phyloP scores from a whole-genome alignment of 2,888 invertebrate genomes.

The Yponomeuta plumbellus region DNA sequence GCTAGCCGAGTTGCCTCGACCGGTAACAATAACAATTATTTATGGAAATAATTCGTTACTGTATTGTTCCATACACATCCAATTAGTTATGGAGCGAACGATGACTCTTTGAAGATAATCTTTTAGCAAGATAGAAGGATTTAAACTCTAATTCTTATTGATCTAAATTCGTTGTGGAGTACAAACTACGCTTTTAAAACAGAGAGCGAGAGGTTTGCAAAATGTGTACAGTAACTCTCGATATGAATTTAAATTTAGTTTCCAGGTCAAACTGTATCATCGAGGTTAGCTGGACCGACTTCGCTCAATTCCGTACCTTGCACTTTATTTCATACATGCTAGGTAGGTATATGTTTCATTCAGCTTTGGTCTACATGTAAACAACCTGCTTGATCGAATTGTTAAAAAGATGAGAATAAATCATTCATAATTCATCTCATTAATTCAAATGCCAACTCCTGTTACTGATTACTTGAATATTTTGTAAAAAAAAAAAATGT shows the following conservation, averaged over 20 bases:
- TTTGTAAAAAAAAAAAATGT: no score
- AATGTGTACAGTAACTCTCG: background rate
- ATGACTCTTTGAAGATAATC: background rate
- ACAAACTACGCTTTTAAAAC: background rate
- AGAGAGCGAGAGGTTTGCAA: background rate
- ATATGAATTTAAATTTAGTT: background rate
- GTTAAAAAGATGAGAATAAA: background rate
- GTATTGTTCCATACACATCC: background rate
- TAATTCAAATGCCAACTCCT: background rate
- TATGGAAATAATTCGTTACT: background rate
- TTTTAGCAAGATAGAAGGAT: no score
- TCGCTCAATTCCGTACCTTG: no score
- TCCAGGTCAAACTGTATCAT: background rate
- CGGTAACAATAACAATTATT: slow-evolving; percentile 5
- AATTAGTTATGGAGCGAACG: background rate
- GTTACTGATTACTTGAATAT: no score
- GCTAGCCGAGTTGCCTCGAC: background rate
- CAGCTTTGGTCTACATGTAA: no score
- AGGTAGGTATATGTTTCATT: no score
- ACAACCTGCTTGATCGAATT: no score
- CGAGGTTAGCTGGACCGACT: background rate
- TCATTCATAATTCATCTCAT: background rate
- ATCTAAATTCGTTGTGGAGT: no score
- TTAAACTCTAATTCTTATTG: no score
- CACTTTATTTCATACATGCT: no score